Conservation (phyloP, 2,888 invertebrate species). For the Hartigia nigra region DNA sequence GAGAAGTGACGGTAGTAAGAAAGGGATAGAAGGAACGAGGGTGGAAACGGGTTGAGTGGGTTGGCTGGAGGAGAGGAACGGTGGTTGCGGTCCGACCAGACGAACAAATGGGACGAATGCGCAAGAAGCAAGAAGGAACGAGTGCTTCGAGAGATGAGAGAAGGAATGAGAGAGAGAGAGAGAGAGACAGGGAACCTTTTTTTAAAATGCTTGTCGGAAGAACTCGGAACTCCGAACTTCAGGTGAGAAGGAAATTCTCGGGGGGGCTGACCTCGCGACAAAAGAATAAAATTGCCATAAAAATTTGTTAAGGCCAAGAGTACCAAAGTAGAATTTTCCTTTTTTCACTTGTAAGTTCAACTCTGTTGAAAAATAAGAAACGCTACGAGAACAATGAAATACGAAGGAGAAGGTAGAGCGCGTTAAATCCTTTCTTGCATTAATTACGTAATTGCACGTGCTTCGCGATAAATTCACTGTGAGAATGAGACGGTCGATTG, state of each 20-base stretch:
- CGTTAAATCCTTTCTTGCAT: not conserved
- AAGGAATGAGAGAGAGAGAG: no score
- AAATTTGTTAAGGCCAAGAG: constrained; percentile 29
- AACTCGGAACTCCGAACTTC: not conserved
- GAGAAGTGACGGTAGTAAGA: no score
- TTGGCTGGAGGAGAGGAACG: no score
- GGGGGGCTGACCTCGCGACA: constrained; percentile 12
- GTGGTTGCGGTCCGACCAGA: not conserved
- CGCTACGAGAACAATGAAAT: not conserved
- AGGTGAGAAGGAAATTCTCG: not conserved
- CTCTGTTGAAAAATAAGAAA: not conserved
- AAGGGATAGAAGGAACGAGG: no score
- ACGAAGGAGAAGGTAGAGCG: not conserved
- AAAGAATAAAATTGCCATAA: constrained; percentile 37
- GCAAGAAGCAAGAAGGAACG: not conserved
- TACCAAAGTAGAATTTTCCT: not conserved
- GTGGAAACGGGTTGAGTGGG: no score
- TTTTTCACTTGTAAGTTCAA: not conserved
- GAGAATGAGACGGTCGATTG: not conserved
- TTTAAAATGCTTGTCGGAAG: not conserved
- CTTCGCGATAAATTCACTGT: not conserved
- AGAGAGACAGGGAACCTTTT: not conserved
- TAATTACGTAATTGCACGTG: not conserved
- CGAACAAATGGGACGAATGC: not conserved
- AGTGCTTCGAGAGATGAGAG: not conserved